Evolutionary conservation across 2,888 invertebrate species (phyloP).

Genomic region (Ceraclea dissimilis): DNA sequence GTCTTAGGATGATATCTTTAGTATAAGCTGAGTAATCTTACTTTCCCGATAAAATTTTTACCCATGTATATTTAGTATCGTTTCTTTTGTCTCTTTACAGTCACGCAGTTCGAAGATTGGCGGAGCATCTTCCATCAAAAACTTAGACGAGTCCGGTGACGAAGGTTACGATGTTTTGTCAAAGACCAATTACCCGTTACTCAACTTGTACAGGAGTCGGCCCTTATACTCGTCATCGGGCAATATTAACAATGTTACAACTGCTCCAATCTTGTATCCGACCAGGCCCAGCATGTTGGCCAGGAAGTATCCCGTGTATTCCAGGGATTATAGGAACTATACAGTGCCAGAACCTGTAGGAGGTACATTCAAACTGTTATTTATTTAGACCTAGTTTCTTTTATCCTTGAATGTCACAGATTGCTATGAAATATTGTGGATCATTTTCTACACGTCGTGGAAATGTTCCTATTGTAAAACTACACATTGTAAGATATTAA

Average conservation of each 20-base stretch:
- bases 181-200: slow-evolving; percentile 34
- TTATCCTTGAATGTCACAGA: too few relatives aligned
- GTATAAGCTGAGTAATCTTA: too few relatives aligned
- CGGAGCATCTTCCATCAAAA: slow-evolving; percentile 43
- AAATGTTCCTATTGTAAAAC: too few relatives aligned
- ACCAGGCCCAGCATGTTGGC: slow-evolving; percentile 1
- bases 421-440: too few relatives aligned
- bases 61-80: too few relatives aligned
- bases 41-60: too few relatives aligned
- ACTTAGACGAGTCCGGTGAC: slow-evolving; percentile 44
- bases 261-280: neutral
- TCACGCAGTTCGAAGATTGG: slow-evolving; percentile 38
- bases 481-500: too few relatives aligned
- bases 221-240: slow-evolving; percentile 2
- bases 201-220: slow-evolving; percentile 28
- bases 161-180: slow-evolving; percentile 36
- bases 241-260: neutral
- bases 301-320: slow-evolving; percentile 21
- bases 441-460: too few relatives aligned
- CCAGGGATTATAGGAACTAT: slow-evolving; percentile 17
- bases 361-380: neutral
- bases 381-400: neutral
- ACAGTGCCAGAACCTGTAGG: neutral
- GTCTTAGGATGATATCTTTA: too few relatives aligned
- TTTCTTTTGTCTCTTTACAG: slow-evolving; percentile 29